Evolutionary conservation across 2,113 vertebrate genomes (phyloP).

Genomic region (Perognathus longimembris): DNA sequence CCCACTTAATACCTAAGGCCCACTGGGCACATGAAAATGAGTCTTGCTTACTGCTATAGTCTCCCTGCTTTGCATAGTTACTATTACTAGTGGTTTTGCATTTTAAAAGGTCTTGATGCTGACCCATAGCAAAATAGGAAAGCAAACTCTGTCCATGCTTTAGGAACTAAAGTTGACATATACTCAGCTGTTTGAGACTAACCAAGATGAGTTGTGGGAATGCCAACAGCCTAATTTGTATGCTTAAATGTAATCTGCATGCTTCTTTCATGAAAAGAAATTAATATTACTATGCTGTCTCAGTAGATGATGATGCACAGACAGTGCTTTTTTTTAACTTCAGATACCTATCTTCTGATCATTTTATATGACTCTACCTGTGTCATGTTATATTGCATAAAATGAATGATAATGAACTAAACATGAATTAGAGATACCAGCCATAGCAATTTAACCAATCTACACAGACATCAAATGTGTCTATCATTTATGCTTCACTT

Average conservation of each 20-base stretch:
- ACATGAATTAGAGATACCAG: conserved; percentile 76
- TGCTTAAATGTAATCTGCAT: conserved; percentile 74
- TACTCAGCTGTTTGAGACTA: conserved; percentile 44
- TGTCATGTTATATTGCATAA: conserved; percentile 50
- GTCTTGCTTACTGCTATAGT: neutral
- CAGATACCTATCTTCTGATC: neutral
- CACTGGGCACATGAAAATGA: neutral
- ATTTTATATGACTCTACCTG: conserved; percentile 30
- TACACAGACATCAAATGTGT: conserved; percentile 34
- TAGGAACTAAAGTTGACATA: neutral
- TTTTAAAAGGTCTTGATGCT: conserved; percentile 58
- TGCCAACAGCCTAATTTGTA: conserved; percentile 66
- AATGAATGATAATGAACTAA: conserved; percentile 62
- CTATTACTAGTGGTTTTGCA: conserved; percentile 29
- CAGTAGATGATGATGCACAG: neutral
- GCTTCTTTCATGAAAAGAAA: conserved; percentile 63
- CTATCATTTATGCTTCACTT: conserved; percentile 66
- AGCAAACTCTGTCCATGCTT: conserved; percentile 37
- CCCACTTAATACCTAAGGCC: neutral
- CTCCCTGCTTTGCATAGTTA: neutral
- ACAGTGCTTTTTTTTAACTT: conserved; percentile 51
- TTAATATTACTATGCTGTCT: conserved; percentile 10
- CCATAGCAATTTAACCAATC: conserved; percentile 64
- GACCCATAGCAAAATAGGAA: conserved; percentile 39
- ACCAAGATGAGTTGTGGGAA: conserved; percentile 47